Base-by-base conservation (phyloP, 2,113 vertebrate genomes). In the Poeciliopsis prolifica region DNA sequence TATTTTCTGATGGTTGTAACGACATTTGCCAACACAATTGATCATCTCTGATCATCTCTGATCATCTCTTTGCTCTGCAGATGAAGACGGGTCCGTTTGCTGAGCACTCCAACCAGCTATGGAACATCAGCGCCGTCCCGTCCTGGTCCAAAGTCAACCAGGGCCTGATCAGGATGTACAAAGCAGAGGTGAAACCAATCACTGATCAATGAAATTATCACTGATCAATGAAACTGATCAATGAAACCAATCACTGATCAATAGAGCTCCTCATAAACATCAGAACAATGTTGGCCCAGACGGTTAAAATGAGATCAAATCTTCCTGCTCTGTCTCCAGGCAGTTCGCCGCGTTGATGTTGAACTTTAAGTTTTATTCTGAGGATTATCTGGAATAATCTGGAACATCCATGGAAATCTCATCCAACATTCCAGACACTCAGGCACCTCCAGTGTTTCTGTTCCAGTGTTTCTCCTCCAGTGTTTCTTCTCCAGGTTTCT, bases 61-160 rank as follows among this genome's bases (percentile, higher is more conserved):
- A 14, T 35, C 0, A 17, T 40, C 51, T 11, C n/a, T 65, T 87
- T 75, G 66, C 44, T 68, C 9, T 74, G 15, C 58, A 99, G 98
- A 98, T 99, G 97, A 99, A 99, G 94, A 99, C 97, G 0, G 98
- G 98, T 40, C 97, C 97, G 0, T 99, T 99, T 75, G 96, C 97
- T 0, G 98, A 99, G 75, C 98, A 99, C 95, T 99, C 97, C 83
- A 99, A 99, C 94, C 97, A 98, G 94, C 95, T 99, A 90, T 99
- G 97, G 98, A 99, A 98, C 94, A 98, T 99, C 95, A 98, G 97
- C 0, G 98, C 96, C 0, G 97, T 99, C 81, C 96, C 96, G 13
- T 92, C 96, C 74, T 99, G 98, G 97, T 95, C 96, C 86, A 99
- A 99, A 94, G 97, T 99, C 90, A 99, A 99, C 94, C 97, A 98